Evolutionary conservation across 2,113 vertebrate species (phyloP).

Genomic region (Astatotilapia flaviijosephi): DNA sequence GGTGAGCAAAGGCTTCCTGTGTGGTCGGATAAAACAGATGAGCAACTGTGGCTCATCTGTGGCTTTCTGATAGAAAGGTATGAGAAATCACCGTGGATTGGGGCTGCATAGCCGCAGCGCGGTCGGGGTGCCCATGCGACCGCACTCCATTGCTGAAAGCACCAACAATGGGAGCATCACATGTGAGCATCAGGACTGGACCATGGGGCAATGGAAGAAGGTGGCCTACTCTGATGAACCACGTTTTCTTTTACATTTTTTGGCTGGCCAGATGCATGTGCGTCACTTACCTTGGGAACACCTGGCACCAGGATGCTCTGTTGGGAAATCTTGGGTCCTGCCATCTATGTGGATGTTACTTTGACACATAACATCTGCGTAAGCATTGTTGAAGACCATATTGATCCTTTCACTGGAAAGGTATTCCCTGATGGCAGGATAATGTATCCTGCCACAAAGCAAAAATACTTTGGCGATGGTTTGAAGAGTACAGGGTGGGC

Average conservation of each 20-base stretch:
- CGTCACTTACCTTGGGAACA: background rate
- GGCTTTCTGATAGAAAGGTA: background rate
- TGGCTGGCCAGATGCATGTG: background rate
- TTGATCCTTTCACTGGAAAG: background rate
- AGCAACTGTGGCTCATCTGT: background rate
- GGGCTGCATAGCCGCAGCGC: background rate
- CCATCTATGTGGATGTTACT: background rate
- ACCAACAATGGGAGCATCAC: background rate
- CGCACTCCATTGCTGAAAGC: background rate
- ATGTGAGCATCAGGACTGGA: background rate
- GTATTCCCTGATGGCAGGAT: background rate
- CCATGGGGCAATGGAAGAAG: background rate
- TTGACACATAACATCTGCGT: background rate
- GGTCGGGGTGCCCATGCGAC: rapidly evolving
- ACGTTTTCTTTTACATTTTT: background rate
- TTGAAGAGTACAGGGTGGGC: background rate
- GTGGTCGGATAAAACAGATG: background rate
- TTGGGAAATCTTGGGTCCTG: background rate
- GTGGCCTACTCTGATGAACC: background rate
- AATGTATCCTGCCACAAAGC: background rate
- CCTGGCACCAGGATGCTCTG: background rate
- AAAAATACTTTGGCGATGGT: rapidly evolving
- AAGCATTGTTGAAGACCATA: background rate
- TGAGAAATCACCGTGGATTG: background rate
- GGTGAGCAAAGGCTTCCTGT: background rate